Conservation (phyloP, 2,797 vertebrate genomes). For the Enteromius fasciolatus region DNA sequence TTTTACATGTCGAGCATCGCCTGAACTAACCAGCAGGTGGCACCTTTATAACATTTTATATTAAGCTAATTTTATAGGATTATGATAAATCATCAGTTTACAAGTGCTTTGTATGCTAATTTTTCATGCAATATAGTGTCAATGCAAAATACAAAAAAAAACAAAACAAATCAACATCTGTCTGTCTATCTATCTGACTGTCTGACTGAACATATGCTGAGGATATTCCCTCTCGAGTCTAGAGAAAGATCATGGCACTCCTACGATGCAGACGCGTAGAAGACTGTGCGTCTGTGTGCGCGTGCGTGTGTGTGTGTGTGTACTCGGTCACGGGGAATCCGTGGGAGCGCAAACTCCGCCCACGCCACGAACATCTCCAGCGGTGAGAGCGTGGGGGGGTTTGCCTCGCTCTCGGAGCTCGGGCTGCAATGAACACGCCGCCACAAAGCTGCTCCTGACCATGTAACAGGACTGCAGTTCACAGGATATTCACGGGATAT, state of each 20-base stretch:
- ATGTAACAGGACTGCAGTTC: conserved; percentile 23
- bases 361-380: conserved; percentile 43
- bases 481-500: background rate
- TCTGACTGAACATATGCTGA: background rate
- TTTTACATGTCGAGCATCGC: background rate
- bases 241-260: background rate
- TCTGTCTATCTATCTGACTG: background rate
- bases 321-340: conserved; percentile 48
- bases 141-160: background rate
- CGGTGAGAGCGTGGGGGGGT: conserved; percentile 41
- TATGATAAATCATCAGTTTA: background rate
- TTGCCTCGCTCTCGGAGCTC: conserved; percentile 47
- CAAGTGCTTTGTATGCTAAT: background rate
- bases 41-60: conserved; percentile 11
- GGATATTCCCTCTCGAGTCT: conserved; percentile 9
- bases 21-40: conserved; percentile 29
- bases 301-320: background rate
- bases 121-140: background rate
- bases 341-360: conserved; percentile 41
- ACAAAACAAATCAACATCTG: background rate
- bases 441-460: background rate
- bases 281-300: no score
- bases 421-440: background rate
- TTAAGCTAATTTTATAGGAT: background rate
- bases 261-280: background rate